A percentile compares a stretch with the other conserved stretches of the same genome.
These are phyloP conservation scores for Nomada goodeniana DNA, from an alignment of 2,888 invertebrate species.

Conservation along the genomic window DNA sequence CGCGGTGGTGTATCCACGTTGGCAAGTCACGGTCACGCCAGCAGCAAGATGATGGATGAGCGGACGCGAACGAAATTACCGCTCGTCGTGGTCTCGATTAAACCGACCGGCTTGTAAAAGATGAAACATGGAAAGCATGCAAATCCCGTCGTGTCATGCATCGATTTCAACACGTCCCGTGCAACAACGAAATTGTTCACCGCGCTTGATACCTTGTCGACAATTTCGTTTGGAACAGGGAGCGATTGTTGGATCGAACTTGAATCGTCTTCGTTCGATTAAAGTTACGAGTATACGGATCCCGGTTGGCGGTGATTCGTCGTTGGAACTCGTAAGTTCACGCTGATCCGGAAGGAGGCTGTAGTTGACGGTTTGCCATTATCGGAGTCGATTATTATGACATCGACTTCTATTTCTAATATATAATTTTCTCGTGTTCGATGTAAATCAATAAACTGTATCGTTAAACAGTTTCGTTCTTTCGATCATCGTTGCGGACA, in stretches of 20 bases:
- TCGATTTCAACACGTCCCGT: conserved; percentile 31
- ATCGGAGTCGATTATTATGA: too few relatives aligned
- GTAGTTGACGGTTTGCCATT: too few relatives aligned
- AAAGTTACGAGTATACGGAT: not conserved
- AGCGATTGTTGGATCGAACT: conserved; percentile 8
- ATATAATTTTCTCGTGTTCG: not conserved
- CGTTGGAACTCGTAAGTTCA: too few relatives aligned
- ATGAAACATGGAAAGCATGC: conserved; percentile 51
- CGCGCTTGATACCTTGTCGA: not conserved
- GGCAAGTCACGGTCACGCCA: conserved; percentile 60
- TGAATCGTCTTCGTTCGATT: not conserved
- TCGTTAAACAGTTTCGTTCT: not conserved
- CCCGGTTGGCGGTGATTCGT: too few relatives aligned
- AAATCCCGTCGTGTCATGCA: conserved; percentile 29
- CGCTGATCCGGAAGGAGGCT: too few relatives aligned
- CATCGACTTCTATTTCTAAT: too few relatives aligned
- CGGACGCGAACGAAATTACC: conserved; percentile 65
- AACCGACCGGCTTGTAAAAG: conserved; percentile 54
- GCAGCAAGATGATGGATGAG: conserved; percentile 68
- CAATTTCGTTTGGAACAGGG: not conserved
- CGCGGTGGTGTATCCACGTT: conserved; percentile 40
- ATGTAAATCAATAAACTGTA: too few relatives aligned
- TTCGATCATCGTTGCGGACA: not conserved
- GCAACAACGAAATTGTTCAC: conserved; percentile 11
- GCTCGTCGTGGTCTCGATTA: conserved; percentile 66